Evolutionary conservation across 2,113 vertebrate species (phyloP), one percentile per base, ranked within the genome.

Genomic region (Bubalus kerabau): DNA sequence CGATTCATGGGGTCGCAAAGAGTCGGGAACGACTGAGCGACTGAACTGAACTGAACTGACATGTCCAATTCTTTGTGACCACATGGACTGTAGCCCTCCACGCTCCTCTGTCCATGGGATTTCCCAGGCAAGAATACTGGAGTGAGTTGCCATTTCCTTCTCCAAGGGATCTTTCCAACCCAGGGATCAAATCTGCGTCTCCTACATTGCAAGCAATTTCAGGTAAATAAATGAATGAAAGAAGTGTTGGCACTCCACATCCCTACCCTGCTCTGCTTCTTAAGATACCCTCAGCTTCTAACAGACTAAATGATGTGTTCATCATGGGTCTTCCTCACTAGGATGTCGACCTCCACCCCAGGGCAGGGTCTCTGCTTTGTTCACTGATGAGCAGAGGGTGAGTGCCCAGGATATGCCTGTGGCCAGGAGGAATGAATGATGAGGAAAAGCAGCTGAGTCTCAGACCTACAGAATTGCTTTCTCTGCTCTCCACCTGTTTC

Each of bases 331-430:
- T 59, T 36, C 23, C 36, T 2, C 30, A 6, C 60, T n/a, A 19
- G 28, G 43, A 24, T 30, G 2, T 32, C 12, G 16, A 78, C 62
- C 57, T 74, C 17, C 9, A 0, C n/a, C 40, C 1, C 1, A 60
- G 54, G 50, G 54, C 26, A 32, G 43, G 46, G 74, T 19, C 80
- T 74, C n/a, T 0, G n/a, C 12, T 24, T 26, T 15, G 43, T 7
- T 43, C 48, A 8, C 90, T 12, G 15, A n/a, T 1, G 5, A 26
- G 60, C n/a, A n/a, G 83, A 16, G 85, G 56, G 50, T 1, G 30
- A 5, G 4, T 1, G 13, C 76, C 10, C 5, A 4, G 40, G 40
- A 43, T 36, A 82, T 4, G 32, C 59, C 30, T 32, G 52, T 1
- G 21, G 60, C 74, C 19, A 6, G 52, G 52, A 60, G 15, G 9